These are phyloP conservation scores for Stomatorhinus ivindoensis DNA, from an alignment of 2,113 vertebrate species.

Conservation along the genomic window DNA sequence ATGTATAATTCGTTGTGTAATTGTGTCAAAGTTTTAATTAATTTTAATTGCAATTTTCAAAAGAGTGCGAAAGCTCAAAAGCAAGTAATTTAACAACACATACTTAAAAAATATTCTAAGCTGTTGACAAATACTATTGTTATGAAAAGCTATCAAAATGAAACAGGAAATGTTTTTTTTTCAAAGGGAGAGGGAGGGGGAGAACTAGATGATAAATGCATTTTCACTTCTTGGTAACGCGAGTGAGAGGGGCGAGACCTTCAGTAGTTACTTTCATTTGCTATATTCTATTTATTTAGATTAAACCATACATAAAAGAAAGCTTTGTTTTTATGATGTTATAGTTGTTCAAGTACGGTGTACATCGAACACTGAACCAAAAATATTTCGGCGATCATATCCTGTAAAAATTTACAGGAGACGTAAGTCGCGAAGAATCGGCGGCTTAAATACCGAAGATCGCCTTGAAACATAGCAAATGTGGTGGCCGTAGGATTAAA, in stretches of 20 bases:
- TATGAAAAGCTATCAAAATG: not conserved
- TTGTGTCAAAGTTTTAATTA: not conserved
- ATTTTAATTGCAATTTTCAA: not conserved
- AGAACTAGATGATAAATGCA: slow-evolving; percentile 3
- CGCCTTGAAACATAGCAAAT: slow-evolving; percentile 5
- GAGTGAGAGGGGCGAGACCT: not conserved
- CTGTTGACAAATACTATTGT: not conserved
- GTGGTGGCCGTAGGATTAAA: not conserved
- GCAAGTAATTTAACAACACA: not conserved
- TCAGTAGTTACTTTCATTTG: slow-evolving; percentile 3
- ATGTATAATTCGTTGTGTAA: not conserved
- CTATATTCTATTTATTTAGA: not conserved
- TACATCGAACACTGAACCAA: not conserved
- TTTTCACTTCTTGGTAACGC: not conserved
- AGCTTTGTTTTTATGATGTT: not conserved
- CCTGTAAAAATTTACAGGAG: not conserved
- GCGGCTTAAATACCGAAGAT: not conserved
- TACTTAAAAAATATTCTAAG: not conserved
- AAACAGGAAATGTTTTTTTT: slow-evolving; percentile 15
- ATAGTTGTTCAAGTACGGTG: not conserved
- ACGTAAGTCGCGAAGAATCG: not conserved
- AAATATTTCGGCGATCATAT: not conserved
- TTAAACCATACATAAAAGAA: too few relatives aligned
- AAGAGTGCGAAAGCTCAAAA: not conserved
- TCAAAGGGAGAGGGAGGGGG: not conserved